Evolutionary conservation across 2,797 vertebrate species (phyloP).

Genomic region (Pseudopleuronectes americanus): DNA sequence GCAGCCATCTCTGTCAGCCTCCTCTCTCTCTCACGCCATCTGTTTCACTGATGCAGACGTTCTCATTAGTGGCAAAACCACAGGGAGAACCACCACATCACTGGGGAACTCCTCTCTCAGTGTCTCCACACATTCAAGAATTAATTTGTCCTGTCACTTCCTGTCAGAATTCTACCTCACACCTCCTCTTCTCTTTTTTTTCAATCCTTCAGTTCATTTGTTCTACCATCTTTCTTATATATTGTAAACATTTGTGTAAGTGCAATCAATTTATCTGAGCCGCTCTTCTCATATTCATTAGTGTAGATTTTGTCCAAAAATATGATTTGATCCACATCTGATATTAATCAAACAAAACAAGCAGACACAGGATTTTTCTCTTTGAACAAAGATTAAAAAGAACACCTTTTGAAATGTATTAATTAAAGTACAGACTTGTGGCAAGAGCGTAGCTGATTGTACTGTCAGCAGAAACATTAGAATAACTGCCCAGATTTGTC

Average conservation of each 20-base stretch:
- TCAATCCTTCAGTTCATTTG: background rate
- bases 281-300: no score
- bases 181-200: constrained; percentile 8
- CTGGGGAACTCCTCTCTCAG: constrained; percentile 35
- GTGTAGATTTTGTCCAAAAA: background rate
- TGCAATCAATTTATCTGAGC: no score
- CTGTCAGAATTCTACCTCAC: constrained; percentile 31
- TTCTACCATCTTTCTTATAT: background rate
- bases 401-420: no score
- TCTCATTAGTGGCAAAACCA: constrained; percentile 73
- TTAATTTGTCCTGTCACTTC: constrained; percentile 39
- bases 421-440: no score
- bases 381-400: background rate
- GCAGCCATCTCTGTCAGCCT: constrained; percentile 43
- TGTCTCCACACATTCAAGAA: constrained; percentile 37
- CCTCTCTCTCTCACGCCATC: constrained; percentile 48
- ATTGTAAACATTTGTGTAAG: no score
- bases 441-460: no score
- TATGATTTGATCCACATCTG: background rate
- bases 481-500: no score
- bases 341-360: background rate
- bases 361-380: no score
- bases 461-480: no score
- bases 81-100: constrained; percentile 56
- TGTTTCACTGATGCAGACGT: constrained; percentile 73